Evolutionary conservation across 2,888 invertebrate genomes (phyloP).

Genomic region (Leptura quadrifasciata): DNA sequence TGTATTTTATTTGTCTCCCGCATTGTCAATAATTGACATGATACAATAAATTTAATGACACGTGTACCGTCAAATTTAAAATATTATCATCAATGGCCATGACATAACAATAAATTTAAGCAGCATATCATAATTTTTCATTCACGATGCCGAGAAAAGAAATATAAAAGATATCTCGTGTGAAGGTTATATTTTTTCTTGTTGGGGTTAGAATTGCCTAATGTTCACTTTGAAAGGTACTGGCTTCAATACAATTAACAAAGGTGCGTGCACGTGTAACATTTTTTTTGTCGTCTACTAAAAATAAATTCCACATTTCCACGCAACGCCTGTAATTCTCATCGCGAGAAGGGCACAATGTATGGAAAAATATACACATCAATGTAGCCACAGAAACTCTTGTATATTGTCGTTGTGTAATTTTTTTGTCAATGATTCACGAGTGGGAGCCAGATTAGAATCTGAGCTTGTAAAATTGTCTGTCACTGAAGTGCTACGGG

Average conservation of each 20-base stretch:
- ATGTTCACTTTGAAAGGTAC: background rate
- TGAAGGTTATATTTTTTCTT: background rate
- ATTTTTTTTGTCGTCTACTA: background rate
- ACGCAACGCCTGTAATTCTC: background rate
- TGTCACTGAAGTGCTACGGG: constrained; percentile 4
- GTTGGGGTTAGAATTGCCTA: background rate
- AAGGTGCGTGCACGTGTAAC: background rate
- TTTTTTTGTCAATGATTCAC: constrained; percentile 17
- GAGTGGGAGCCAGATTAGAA: constrained; percentile 20
- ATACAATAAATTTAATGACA: no score
- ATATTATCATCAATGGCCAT: no score
- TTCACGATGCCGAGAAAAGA: no score
- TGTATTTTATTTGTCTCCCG: no score
- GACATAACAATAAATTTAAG: no score
- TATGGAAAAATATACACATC: background rate
- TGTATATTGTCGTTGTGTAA: constrained; percentile 8
- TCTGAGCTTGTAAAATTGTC: constrained; percentile 23
- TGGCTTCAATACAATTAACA: background rate
- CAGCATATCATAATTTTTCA: no score
- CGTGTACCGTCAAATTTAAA: no score
- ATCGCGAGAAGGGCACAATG: background rate
- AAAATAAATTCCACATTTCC: background rate
- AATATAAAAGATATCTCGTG: no score
- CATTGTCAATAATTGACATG: no score
- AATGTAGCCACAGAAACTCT: background rate